Evolutionary conservation across 2,113 vertebrate species (phyloP), one percentile per base, ranked within the genome.

Genomic region (Cyanoramphus novaezelandiae): DNA sequence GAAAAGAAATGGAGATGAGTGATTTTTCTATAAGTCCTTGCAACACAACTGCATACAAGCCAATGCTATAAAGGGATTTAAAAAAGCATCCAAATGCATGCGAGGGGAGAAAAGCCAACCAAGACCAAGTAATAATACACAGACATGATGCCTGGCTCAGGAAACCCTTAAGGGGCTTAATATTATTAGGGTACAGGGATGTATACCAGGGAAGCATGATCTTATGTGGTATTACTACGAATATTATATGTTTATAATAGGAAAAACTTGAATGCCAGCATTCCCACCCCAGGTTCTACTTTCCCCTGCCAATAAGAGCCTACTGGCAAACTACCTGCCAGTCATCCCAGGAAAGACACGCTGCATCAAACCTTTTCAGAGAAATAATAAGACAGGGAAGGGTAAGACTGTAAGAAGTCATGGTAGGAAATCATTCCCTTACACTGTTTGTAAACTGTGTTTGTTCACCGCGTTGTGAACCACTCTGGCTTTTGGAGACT

Each of bases 261-360:
- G 13, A 27, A 43, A 65, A 17, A n/a, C n/a, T 23, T 11, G 46
- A 78, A 65, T 17, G 25, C 25, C 52, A 60, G 8, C 10, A 18
- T 35, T 23, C 24, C 35, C 49, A 88, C 28, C 31, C 41, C 2
- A 2, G 18, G 10, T 59, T 59, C 72, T 35, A 6, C 31, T 33
- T 35, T 71, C 71, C 25, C 39, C 52, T 28, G 29, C 39, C 35
- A 49, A 9, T 35, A 74, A 24, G 20, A 44, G 29, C n/a, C 7
- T 7, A 27, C 28, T 14, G 12, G 29, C 14, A 68, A 47, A 60
- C n/a, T 4, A 35, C 5, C 33, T 7, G 27, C 28, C 43, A 14
- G 41, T 9, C 4, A 9, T 9, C 41, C 5, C 39, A 43, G 12
- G 41, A 15, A 68, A 39, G 3, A 72, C 2, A 2, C 4, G 2